These are phyloP conservation scores for Drosophila pseudoobscura DNA, from an alignment of 1,140 invertebrate genomes.

Conservation along the genomic window DNA sequence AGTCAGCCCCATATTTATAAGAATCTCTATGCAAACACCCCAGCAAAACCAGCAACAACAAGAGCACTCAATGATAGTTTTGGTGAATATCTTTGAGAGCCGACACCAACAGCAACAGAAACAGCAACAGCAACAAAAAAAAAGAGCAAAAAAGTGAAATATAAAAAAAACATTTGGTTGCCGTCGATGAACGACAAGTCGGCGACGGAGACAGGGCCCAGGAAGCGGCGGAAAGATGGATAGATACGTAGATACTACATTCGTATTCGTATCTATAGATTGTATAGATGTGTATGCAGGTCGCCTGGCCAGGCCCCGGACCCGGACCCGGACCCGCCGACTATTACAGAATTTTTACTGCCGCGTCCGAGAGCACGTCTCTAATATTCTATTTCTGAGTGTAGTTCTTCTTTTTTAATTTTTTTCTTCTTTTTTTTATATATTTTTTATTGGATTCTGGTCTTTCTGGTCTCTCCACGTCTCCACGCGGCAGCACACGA, in stretches of 20 bases:
- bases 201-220: conserved; percentile 32
- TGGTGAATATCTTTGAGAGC: conserved; percentile 36
- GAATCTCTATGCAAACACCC: conserved; percentile 57
- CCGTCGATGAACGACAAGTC: conserved; percentile 62
- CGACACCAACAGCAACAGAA: conserved; percentile 20
- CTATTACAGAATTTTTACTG: conserved; percentile 74
- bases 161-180: conserved; percentile 58
- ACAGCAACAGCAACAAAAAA: conserved; percentile 8
- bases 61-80: conserved; percentile 66
- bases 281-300: conserved; percentile 41
- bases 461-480: conserved; percentile 48
- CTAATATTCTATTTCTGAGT: conserved; percentile 79
- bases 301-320: conserved; percentile 37
- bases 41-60: conserved; percentile 29
- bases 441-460: conserved; percentile 39
- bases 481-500: conserved; percentile 40
- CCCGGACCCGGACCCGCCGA: conserved; percentile 22
- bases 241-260: conserved; percentile 45
- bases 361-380: conserved; percentile 56
- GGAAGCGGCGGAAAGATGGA: conserved; percentile 42
- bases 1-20: conserved; percentile 52
- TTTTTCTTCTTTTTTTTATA: conserved; percentile 16
- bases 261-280: conserved; percentile 56
- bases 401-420: conserved; percentile 33
- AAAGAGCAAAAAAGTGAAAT: conserved; percentile 37